Evolutionary conservation across 2,888 invertebrate genomes (phyloP).

Genomic region (Diplazon laetatorius): DNA sequence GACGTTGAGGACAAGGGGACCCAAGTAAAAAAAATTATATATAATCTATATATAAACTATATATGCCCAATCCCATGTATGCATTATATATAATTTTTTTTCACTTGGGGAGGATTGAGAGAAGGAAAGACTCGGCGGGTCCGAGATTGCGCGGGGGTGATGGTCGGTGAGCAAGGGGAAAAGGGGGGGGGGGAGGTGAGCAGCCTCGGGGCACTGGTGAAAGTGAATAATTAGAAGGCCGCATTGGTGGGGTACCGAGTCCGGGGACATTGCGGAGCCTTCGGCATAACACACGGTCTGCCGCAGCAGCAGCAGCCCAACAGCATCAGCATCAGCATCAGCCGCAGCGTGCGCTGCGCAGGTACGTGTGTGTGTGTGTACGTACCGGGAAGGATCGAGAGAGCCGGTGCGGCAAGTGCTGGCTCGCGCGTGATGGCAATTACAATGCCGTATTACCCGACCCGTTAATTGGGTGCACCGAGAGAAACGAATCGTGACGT

Average conservation of each 20-base stretch:
- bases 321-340: conserved; percentile 4
- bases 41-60: no score
- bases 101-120: conserved; percentile 34
- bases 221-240: conserved; percentile 75
- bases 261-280: conserved; percentile 46
- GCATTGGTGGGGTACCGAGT: conserved; percentile 59
- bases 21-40: no score
- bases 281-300: conserved; percentile 4
- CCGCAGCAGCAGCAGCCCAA: not conserved
- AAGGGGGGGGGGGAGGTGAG: not conserved
- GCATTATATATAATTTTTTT: no score
- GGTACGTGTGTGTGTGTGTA: no score
- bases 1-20: no score
- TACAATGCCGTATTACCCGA: conserved; percentile 63
- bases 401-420: conserved; percentile 55
- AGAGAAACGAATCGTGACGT: conserved; percentile 60
- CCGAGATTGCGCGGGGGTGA: conserved; percentile 24
- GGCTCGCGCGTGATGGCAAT: conserved; percentile 62
- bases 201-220: conserved; percentile 66
- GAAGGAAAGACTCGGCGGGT: conserved; percentile 28
- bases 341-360: not conserved
- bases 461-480: conserved; percentile 62
- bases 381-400: conserved; percentile 25
- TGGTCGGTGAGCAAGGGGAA: no score
- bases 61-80: no score